phyloP scores from a whole-genome alignment of 2,797 vertebrate species.

The Danionella dracula region DNA sequence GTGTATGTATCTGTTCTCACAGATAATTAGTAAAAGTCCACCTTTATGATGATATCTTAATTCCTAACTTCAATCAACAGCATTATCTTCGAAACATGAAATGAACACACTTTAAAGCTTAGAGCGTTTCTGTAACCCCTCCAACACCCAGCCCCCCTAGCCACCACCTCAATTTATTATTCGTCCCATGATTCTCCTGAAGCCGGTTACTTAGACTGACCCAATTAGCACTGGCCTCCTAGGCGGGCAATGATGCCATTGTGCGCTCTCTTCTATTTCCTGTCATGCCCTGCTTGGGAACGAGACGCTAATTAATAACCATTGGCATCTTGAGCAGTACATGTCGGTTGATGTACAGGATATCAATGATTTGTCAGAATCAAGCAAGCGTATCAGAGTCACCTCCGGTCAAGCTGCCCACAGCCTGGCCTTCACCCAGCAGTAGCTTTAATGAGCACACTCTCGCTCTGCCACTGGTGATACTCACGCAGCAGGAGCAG shows the following conservation, averaged over 20 bases:
- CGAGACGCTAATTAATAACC: slow-evolving; percentile 90
- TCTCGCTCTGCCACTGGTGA: slow-evolving; percentile 3
- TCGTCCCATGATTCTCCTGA: slow-evolving; percentile 73
- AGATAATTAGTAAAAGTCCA: no score
- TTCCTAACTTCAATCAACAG: slow-evolving; percentile 23
- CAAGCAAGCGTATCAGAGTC: slow-evolving; percentile 44
- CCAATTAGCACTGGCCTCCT: slow-evolving; percentile 77
- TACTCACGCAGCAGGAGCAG: background rate
- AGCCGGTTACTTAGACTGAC: slow-evolving; percentile 74
- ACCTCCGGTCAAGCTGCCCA: slow-evolving; percentile 38
- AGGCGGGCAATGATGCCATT: slow-evolving; percentile 67
- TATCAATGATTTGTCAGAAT: slow-evolving; percentile 63
- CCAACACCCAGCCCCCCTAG: background rate
- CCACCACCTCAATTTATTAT: slow-evolving; percentile 74
- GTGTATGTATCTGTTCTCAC: no score
- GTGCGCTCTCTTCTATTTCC: slow-evolving; percentile 79
- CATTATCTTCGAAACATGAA: slow-evolving; percentile 32
- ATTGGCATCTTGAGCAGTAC: slow-evolving; percentile 79
- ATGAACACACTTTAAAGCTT: slow-evolving; percentile 46
- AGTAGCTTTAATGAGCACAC: slow-evolving; percentile 26
- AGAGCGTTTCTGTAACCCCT: slow-evolving; percentile 51
- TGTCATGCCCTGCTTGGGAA: slow-evolving; percentile 70
- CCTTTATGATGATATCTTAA: no score
- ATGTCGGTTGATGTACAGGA: slow-evolving; percentile 77
- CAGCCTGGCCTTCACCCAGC: slow-evolving; percentile 24